Conservation (phyloP, 2,888 invertebrate genomes). For the Prosapia bicincta region DNA sequence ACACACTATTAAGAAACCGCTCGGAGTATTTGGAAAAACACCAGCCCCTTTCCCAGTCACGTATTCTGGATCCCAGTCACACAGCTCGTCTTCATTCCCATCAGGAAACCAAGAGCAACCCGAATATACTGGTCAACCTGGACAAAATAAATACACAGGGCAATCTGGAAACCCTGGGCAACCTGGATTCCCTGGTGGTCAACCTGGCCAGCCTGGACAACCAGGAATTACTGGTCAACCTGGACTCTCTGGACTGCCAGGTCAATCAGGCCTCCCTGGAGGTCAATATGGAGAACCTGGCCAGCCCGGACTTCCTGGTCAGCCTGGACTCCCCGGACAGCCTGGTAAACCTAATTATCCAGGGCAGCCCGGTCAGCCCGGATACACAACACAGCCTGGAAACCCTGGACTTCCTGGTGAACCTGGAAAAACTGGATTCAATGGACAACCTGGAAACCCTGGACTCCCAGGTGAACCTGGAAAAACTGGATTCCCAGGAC, state of each 20-base stretch:
- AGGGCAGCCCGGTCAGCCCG: constrained; percentile 3
- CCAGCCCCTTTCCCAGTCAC: constrained; percentile 26
- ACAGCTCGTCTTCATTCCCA: background rate
- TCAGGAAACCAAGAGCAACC: constrained; percentile 5
- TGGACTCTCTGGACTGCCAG: constrained; percentile 34
- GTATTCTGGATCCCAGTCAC: background rate
- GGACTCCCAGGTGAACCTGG: background rate
- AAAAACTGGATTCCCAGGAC: constrained; percentile 36
- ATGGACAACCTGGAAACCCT: constrained; percentile 13
- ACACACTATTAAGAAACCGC: constrained; percentile 15
- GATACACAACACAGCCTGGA: constrained; percentile 42
- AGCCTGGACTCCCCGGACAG: background rate
- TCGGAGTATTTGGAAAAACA: constrained; percentile 19
- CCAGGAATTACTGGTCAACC: background rate
- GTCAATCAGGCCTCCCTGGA: background rate
- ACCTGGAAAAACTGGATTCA: no score
- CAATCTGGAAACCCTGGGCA: constrained; percentile 28
- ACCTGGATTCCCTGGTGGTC: constrained; percentile 22
- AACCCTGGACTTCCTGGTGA: constrained; percentile 41
- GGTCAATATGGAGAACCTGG: background rate
- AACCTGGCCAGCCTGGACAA: constrained; percentile 40
- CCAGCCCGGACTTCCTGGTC: constrained; percentile 40
- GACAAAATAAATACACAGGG: background rate
- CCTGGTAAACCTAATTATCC: background rate
- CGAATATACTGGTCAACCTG: background rate